Percentiles rank a stretch among this genome's conserved stretches.
Conservation (phyloP, 2,113 vertebrate species). For the Neodon shergylaensis region DNA sequence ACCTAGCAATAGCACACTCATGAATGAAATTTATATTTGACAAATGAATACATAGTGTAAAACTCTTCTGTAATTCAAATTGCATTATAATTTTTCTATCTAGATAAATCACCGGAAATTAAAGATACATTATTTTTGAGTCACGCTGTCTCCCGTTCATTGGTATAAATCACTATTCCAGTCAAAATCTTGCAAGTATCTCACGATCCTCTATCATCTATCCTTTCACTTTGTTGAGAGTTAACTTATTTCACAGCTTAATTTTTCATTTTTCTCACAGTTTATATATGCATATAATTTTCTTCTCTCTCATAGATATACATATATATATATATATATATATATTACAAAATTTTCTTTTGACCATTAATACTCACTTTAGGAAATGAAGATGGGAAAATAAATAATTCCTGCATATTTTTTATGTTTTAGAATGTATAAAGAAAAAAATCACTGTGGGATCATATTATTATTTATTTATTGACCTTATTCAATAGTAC, state of each 20-base stretch:
- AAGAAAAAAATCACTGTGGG: neutral
- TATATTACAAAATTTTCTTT: neutral
- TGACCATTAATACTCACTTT: neutral
- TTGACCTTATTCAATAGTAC: neutral
- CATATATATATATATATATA: neutral
- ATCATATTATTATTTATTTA: neutral
- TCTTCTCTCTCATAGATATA: neutral
- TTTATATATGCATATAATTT: neutral
- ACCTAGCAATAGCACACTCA: neutral
- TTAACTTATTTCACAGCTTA: conserved; percentile 14
- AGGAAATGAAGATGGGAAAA: neutral
- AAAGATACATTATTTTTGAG: conserved; percentile 13
- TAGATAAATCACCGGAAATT: neutral
- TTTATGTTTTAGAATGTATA: neutral
- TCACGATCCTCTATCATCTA: neutral
- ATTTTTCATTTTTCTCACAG: neutral
- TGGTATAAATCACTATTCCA: neutral
- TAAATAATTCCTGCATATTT: neutral
- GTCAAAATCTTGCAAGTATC: neutral
- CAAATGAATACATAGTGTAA: conserved; percentile 35
- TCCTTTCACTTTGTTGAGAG: neutral
- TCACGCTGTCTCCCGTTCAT: neutral
- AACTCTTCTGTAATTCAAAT: conserved; percentile 20
- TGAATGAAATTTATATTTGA: neutral
- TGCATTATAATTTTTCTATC: neutral